Conservation (phyloP, 2,888 invertebrate species). For the Tetranychus truncatus region DNA sequence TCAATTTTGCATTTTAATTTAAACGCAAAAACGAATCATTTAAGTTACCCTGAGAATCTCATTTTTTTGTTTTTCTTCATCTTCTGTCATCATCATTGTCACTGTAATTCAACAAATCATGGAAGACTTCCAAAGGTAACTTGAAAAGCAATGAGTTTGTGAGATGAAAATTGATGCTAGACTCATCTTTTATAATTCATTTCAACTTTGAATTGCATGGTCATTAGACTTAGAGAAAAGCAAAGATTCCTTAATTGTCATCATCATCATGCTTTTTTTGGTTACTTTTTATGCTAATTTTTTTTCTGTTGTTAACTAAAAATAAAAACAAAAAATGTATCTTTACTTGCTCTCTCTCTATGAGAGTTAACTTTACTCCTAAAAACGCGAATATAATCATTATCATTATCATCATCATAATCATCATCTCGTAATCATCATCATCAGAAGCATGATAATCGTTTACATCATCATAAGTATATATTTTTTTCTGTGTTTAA, state of each 20-base stretch:
- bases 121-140: too few relatives aligned
- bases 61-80: not conserved
- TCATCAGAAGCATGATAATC: not conserved
- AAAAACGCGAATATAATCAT: too few relatives aligned
- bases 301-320: not conserved
- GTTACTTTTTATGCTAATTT: not conserved
- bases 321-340: not conserved
- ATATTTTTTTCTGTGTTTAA: not conserved
- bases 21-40: not conserved
- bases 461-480: not conserved
- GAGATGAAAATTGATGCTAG: not conserved
- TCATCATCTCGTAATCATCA: not conserved
- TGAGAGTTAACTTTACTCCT: too few relatives aligned
- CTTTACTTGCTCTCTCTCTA: not conserved
- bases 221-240: not conserved
- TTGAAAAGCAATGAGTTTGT: too few relatives aligned
- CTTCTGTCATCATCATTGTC: not conserved
- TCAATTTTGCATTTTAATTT: not conserved
- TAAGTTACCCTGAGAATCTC: not conserved
- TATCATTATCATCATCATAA: too few relatives aligned
- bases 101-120: too few relatives aligned
- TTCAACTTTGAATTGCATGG: not conserved
- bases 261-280: not conserved
- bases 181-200: not conserved
- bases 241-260: not conserved